Conservation (phyloP, 2,888 invertebrate species). For the Andrena fulva region DNA sequence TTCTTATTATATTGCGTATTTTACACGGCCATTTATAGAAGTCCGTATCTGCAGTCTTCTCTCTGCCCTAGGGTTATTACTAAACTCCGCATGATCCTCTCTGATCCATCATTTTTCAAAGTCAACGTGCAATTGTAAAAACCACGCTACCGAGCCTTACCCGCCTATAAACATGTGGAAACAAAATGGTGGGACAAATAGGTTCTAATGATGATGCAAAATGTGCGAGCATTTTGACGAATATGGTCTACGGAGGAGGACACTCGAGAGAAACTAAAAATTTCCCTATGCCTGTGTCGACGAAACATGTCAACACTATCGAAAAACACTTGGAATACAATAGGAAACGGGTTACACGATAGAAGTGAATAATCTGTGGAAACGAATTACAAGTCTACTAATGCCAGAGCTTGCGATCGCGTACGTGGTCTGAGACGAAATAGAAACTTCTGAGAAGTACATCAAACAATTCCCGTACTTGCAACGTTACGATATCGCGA, state of each 20-base stretch:
- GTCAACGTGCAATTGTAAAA: not conserved
- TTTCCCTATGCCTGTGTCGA: not conserved
- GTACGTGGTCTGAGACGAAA: constrained; percentile 23
- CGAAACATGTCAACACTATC: not conserved
- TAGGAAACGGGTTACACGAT: no score
- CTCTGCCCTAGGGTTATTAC: not conserved
- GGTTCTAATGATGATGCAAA: constrained; percentile 61
- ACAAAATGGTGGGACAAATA: constrained; percentile 71
- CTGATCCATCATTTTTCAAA: not conserved
- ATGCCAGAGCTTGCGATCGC: not conserved
- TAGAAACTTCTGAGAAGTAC: constrained; percentile 30
- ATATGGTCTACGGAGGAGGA: not conserved
- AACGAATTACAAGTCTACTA: not conserved
- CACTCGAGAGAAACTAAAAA: not conserved
- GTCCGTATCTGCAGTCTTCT: not conserved
- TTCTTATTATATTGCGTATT: constrained; percentile 6
- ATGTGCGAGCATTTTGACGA: constrained; percentile 32
- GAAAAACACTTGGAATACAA: no score
- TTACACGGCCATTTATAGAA: not conserved
- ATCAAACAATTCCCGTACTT: constrained; percentile 21
- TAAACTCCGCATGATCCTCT: not conserved
- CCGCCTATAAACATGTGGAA: constrained; percentile 40
- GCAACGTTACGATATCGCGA: constrained; percentile 9
- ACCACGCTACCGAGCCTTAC: constrained; percentile 29
- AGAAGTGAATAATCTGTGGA: no score